These are phyloP conservation scores for Synodontis membranacea DNA, from an alignment of 2,113 vertebrate genomes.

Conservation along the genomic window DNA sequence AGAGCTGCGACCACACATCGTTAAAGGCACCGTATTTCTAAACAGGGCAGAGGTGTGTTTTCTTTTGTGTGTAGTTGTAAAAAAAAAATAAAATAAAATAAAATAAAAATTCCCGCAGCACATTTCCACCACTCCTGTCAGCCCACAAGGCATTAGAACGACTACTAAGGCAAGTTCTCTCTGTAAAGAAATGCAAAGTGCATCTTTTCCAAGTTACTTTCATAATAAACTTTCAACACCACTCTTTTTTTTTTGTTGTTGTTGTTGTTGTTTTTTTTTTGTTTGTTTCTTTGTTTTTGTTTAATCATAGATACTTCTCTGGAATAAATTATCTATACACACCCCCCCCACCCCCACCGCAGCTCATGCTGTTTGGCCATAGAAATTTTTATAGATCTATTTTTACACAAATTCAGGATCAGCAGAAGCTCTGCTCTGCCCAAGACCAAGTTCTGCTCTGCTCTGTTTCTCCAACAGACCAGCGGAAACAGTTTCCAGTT, in stretches of 20 bases:
- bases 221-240: conserved; percentile 58
- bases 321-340: conserved; percentile 84
- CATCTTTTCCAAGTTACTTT: conserved; percentile 54
- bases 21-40: conserved; percentile 76
- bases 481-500: conserved; percentile 40
- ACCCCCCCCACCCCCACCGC: conserved; percentile 58
- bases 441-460: conserved; percentile 19
- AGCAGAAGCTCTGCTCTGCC: conserved; percentile 37
- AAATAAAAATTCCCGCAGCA: conserved; percentile 54
- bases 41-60: conserved; percentile 56
- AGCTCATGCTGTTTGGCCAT: conserved; percentile 57
- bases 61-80: conserved; percentile 45
- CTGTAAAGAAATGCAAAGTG: conserved; percentile 63
- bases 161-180: conserved; percentile 80
- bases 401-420: conserved; percentile 41
- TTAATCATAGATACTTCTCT: conserved; percentile 74
- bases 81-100: too few relatives aligned
- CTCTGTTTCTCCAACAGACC: conserved; percentile 32
- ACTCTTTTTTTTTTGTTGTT: conserved; percentile 60
- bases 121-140: conserved; percentile 62
- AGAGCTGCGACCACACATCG: conserved; percentile 57
- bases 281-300: conserved; percentile 42
- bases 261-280: too few relatives aligned
- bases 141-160: conserved; percentile 75
- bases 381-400: conserved; percentile 51